Percentiles rank a stretch among this genome's conserved stretches.
Conservation (phyloP, 2,797 vertebrate species). For the Anguilla megastoma region DNA sequence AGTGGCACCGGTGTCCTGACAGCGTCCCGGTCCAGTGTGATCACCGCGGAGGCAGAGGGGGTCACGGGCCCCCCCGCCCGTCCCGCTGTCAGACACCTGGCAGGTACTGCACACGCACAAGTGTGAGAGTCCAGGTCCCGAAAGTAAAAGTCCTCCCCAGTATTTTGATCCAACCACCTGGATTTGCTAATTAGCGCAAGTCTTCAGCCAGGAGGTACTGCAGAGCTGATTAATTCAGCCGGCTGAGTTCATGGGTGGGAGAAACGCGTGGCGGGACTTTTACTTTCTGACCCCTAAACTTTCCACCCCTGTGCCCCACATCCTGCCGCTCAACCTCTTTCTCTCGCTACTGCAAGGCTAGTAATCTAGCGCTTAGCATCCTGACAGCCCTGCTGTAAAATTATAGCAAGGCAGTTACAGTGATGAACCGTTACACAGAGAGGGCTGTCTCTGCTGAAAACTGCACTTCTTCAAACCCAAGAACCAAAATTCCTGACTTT, state of each 20-base stretch:
- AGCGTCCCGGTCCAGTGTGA: neutral
- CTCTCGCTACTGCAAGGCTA: too few relatives aligned
- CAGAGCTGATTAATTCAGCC: too few relatives aligned
- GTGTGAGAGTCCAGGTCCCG: too few relatives aligned
- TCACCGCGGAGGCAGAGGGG: slow-evolving; percentile 33
- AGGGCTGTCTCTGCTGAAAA: neutral
- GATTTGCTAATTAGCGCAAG: too few relatives aligned
- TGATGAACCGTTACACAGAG: neutral
- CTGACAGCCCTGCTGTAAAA: neutral
- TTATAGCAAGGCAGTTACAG: neutral
- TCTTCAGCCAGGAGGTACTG: too few relatives aligned
- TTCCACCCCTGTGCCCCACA: neutral
- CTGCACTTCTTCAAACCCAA: neutral
- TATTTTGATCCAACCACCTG: too few relatives aligned
- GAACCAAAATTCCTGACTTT: neutral
- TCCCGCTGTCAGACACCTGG: slow-evolving; percentile 50
- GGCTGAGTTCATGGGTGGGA: too few relatives aligned
- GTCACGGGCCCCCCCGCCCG: slow-evolving; percentile 5
- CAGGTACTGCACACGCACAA: slow-evolving; percentile 55
- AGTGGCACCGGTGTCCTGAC: slow-evolving; percentile 33
- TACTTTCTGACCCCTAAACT: too few relatives aligned
- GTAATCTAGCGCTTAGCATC: neutral
- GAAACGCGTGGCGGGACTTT: too few relatives aligned
- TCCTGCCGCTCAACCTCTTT: too few relatives aligned
- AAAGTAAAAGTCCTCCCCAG: too few relatives aligned